phyloP scores from a whole-genome alignment of 2,888 invertebrate species.

The Erynnis tages region DNA sequence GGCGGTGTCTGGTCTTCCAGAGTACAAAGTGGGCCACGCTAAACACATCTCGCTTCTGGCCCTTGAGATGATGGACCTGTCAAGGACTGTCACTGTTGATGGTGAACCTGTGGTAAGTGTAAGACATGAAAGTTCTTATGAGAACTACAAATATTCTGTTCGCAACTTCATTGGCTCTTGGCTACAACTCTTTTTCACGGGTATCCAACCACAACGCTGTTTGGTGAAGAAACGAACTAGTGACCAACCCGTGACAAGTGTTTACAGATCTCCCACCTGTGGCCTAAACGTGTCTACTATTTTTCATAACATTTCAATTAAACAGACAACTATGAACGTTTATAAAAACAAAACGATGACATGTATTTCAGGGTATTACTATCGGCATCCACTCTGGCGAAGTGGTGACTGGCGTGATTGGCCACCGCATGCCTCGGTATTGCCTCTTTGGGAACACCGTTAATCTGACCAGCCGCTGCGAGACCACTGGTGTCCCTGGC shows the following conservation, averaged over 20 bases:
- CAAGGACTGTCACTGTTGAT: slow-evolving; percentile 92
- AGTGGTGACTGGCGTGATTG: slow-evolving; percentile 96
- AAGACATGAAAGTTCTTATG: no score
- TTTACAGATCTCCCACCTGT: no score
- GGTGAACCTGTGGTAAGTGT: slow-evolving; percentile 91
- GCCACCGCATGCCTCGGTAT: slow-evolving; percentile 96
- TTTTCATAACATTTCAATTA: no score
- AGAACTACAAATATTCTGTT: no score
- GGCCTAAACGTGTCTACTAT: no score
- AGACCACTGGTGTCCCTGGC: slow-evolving; percentile 94
- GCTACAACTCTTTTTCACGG: no score
- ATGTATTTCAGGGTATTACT: slow-evolving; percentile 87
- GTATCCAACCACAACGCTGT: no score
- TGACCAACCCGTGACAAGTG: no score
- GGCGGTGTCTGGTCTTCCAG: slow-evolving; percentile 97
- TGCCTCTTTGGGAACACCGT: slow-evolving; percentile 97
- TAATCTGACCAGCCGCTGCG: slow-evolving; percentile 95
- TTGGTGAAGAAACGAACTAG: no score
- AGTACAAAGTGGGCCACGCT: slow-evolving; percentile 94
- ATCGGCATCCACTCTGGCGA: slow-evolving; percentile 97
- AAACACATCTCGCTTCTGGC: slow-evolving; percentile 94
- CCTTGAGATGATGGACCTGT: slow-evolving; percentile 97
- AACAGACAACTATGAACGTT: no score
- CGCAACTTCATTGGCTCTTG: no score
- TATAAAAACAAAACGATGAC: no score